Conservation (phyloP, 2,888 invertebrate genomes). For the Sarcophaga rosellei region DNA sequence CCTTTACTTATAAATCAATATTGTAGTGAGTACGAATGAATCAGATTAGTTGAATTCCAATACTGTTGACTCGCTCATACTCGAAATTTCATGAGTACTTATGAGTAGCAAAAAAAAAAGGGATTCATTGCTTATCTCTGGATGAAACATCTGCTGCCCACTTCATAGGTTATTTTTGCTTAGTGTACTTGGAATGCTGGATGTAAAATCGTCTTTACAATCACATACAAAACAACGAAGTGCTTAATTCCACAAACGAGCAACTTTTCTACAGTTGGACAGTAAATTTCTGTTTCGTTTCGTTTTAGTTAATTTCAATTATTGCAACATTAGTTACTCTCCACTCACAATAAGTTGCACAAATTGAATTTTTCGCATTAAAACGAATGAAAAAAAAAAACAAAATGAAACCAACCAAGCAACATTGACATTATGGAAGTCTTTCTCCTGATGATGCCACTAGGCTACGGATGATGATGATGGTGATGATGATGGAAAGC, state of each 20-base stretch:
- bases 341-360: slow-evolving; percentile 9
- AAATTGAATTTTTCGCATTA: slow-evolving; percentile 47
- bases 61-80: too few species aligned
- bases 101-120: too few species aligned
- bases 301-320: slow-evolving; percentile 2
- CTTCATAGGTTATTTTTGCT: too few species aligned
- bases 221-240: not conserved
- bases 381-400: not conserved
- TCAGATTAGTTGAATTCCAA: too few species aligned
- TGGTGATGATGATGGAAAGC: slow-evolving; percentile 15
- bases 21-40: too few species aligned
- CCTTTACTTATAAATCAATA: too few species aligned
- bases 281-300: not conserved
- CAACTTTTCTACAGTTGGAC: not conserved
- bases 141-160: too few species aligned
- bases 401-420: slow-evolving; percentile 14
- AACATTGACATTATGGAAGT: not conserved
- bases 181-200: not conserved
- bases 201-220: not conserved
- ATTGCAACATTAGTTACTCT: slow-evolving; percentile 27
- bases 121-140: too few species aligned
- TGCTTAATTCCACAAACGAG: not conserved
- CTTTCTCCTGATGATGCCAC: not conserved
- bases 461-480: not conserved
- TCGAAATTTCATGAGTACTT: too few species aligned